Evolutionary conservation across 2,888 invertebrate genomes (phyloP), one percentile per base, ranked within the genome.

Genomic region (Lasius platythorax): DNA sequence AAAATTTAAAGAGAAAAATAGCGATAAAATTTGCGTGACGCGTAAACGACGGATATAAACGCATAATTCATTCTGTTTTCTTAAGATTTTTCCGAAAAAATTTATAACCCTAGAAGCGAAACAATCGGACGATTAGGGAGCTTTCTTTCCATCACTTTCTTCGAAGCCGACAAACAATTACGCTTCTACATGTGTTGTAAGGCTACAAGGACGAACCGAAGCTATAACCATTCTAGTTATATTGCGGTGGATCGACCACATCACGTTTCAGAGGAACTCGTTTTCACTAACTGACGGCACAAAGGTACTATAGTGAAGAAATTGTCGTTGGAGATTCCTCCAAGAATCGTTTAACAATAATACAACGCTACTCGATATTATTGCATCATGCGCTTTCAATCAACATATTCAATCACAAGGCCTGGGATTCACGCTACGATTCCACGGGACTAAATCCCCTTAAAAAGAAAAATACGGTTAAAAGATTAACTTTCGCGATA

Each of bases 401-500:
- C 23, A 23, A 12, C 11, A 11, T 33, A 53, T 53, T 12, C 53
- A 53, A 50, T 70, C 12, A n/a, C 5, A 37, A 6, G 5, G 18
- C n/a, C 5, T 18, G 18, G 15, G 0, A 50, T 18, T 50, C 18
- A 6, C 18, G 18, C n/a, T 18, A 68, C 0, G 56, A 4, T 3
- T 40, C 30, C n/a, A 50, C 0, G 8, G 33, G 5, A 37, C 5
- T 40, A n/a, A 15, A 18, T 18, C 28, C 37, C 18, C 37, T 58
- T 6, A 28, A 28, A 28, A 28, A 72, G 33, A 11, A 33, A 72
- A 72, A 53, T 53, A 53, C 33, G 23, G 40, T 61, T 43, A 40
- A 40, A 28, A 23, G 37, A 67, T 78, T 28, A 72, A 78, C 23
- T 53, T 53, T n/a, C 8, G 53, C 53, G 56, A 82, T 28, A 53